Base-by-base conservation (phyloP, 2,888 invertebrate species). In the Coelogynopora nodosa region DNA sequence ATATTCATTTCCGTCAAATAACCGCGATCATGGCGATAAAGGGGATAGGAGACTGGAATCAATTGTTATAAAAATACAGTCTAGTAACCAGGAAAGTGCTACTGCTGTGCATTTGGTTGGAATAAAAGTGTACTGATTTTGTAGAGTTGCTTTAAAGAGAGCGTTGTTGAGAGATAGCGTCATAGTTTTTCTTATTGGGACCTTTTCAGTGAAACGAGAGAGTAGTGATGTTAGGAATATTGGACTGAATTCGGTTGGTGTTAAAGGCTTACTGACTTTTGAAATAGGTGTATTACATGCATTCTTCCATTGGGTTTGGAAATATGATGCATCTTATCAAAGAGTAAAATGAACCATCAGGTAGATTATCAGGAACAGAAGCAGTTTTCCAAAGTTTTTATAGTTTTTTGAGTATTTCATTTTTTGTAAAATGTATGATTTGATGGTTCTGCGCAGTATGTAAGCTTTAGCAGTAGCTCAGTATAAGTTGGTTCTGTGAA, bases 91-190 rank as follows among this genome's bases (percentile, higher is more conserved):
- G n/a, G n/a, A n/a, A n/a, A n/a, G n/a, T n/a, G n/a, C n/a, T n/a
- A n/a, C n/a, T n/a, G n/a, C n/a, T n/a, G 82, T 82, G 74, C 74
- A n/a, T 74, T 26, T 26, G 2, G 74, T 74, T 74, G 27, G 23
- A 74, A 74, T 2, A 26, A 74, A 74, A 23, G 74, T 26, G 74
- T 74, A 74, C 74, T 74, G 74, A 74, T 74, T 74, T 74, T 74
- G 74, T 26, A 74, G 74, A 74, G 23, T 74, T 74, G 27, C 74
- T 74, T 74, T 74, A 26, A 74, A 74, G 23, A 26, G 74, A 10
- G 74, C 23, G 74, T 74, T 74, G 23, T 26, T 74, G 18, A 74
- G 27, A 10, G 74, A 74, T 74, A 26, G 74, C 5, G 23, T 26
- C 23, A 74, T 74, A 74, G 23, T 74, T 13, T 74, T 74, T 26